phyloP scores from a whole-genome alignment of 1,140 invertebrate genomes.

The Drosophila pectinifera region DNA sequence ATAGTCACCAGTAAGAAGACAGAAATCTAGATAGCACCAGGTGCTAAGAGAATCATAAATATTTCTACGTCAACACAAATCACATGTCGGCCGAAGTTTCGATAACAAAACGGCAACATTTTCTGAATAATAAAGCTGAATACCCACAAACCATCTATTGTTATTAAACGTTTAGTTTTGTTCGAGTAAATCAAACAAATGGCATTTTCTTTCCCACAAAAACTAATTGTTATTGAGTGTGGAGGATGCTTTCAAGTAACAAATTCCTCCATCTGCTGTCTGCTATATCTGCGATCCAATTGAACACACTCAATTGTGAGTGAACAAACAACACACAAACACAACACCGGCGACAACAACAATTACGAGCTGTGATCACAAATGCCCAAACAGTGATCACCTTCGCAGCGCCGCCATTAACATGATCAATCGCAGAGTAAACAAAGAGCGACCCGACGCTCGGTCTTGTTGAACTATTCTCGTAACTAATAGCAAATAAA shows the following conservation, averaged over 20 bases:
- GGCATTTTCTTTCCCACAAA: slow-evolving; percentile 1
- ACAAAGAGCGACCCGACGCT: slow-evolving; percentile 8
- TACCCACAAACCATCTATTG: neutral
- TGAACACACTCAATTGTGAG: slow-evolving; percentile 28
- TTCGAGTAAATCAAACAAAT: slow-evolving; percentile 1
- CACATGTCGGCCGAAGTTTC: neutral
- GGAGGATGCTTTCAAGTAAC: slow-evolving; percentile 12
- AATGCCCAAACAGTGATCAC: slow-evolving; percentile 28
- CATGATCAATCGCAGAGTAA: slow-evolving; percentile 42
- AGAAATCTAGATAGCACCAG: neutral
- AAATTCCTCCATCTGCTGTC: slow-evolving; percentile 15
- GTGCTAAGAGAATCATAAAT: slow-evolving; percentile 8
- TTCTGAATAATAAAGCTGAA: slow-evolving; percentile 1
- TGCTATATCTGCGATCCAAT: slow-evolving; percentile 12
- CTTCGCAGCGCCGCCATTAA: slow-evolving; percentile 28
- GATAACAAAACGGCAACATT: neutral
- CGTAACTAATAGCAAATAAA: slow-evolving; percentile 35
- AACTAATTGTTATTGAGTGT: neutral
- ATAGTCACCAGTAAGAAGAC: neutral
- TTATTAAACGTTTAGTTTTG: neutral
- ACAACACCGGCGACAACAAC: slow-evolving; percentile 11
- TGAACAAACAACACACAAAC: slow-evolving; percentile 11
- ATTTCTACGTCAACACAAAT: neutral
- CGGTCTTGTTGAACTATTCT: slow-evolving; percentile 40
- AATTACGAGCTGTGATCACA: slow-evolving; percentile 25